Conservation (phyloP, 2,113 vertebrate species). For the Eretmochelys imbricata region DNA sequence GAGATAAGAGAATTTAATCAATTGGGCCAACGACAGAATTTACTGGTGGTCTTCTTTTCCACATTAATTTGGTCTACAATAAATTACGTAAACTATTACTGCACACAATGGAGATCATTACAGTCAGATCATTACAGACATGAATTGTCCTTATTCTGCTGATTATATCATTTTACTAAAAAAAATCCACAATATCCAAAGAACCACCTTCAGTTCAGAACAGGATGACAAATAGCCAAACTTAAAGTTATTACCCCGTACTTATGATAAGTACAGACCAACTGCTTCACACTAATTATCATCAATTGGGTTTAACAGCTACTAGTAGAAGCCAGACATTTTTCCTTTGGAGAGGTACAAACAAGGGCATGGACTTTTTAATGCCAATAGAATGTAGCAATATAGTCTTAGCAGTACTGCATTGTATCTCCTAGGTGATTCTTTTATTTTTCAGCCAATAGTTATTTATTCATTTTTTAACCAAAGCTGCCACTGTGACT, state of each 20-base stretch:
- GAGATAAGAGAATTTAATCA: neutral
- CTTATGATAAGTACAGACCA: neutral
- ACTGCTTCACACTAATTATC: neutral
- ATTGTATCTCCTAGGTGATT: neutral
- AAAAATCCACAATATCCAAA: neutral
- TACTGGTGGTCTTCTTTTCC: neutral
- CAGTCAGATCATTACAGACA: too few species aligned
- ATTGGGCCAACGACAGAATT: neutral
- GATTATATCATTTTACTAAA: neutral
- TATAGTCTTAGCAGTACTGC: rapidly evolving
- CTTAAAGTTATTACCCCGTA: neutral
- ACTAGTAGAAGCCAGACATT: neutral
- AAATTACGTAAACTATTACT: neutral
- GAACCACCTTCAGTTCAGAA: neutral
- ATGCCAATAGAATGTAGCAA: neutral
- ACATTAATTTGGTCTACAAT: neutral
- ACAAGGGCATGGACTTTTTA: neutral
- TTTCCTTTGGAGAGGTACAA: neutral
- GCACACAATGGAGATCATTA: neutral
- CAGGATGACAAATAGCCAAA: neutral
- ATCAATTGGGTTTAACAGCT: neutral
- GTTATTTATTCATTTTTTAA: neutral
- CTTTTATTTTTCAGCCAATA: neutral
- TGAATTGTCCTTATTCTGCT: neutral
- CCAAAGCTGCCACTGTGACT: neutral